Evolutionary conservation across 2,113 vertebrate genomes (phyloP).

Genomic region (Fregata magnificens): DNA sequence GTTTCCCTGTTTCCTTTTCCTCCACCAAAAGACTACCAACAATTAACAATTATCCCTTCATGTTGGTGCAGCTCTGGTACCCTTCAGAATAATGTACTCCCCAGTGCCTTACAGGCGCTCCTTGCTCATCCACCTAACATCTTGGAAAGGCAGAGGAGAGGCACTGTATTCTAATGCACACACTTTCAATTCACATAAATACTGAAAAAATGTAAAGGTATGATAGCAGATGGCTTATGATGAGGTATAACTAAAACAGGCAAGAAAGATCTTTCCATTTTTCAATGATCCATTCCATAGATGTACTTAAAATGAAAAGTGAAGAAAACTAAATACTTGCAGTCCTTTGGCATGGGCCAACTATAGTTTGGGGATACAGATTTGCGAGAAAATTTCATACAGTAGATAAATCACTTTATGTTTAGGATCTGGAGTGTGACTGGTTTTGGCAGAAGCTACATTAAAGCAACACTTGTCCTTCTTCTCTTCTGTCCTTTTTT

Average conservation of each 20-base stretch:
- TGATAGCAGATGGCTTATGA: neutral
- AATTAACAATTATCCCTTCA: neutral
- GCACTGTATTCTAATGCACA: neutral
- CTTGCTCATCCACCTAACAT: neutral
- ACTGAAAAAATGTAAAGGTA: neutral
- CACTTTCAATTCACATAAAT: neutral
- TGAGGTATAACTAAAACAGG: neutral
- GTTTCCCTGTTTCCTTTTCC: neutral
- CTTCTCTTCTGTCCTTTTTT: neutral
- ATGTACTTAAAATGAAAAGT: neutral
- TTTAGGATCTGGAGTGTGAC: neutral
- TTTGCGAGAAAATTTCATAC: neutral
- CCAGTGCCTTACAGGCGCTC: neutral
- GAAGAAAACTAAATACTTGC: neutral
- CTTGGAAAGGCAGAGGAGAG: neutral
- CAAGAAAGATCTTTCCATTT: neutral
- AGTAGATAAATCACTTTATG: neutral
- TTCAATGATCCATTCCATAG: neutral
- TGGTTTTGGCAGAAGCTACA: neutral
- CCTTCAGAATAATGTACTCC: neutral
- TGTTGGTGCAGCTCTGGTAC: neutral
- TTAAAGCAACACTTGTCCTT: neutral
- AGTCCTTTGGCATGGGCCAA: neutral
- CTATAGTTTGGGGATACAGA: neutral
- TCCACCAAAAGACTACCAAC: neutral